A percentile compares a stretch with the other conserved stretches of the same genome.
phyloP scores from a whole-genome alignment of 2,113 vertebrate species.

The Thunnus maccoyii region DNA sequence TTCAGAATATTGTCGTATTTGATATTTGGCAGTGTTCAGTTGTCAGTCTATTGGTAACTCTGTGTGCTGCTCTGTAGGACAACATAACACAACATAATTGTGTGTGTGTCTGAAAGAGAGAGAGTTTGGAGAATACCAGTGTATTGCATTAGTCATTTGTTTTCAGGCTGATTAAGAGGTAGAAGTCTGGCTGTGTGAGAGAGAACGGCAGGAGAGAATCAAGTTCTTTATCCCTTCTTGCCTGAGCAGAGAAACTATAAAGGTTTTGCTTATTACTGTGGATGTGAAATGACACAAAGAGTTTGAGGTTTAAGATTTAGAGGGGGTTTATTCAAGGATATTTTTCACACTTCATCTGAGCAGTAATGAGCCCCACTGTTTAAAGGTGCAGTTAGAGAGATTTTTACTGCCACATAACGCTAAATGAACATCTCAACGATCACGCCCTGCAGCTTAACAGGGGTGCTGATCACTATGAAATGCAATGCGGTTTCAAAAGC shows the following conservation, averaged over 20 bases:
- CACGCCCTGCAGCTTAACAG: slow-evolving; percentile 48
- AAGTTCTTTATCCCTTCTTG: slow-evolving; percentile 34
- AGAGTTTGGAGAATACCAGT: neutral
- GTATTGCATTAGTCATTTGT: slow-evolving; percentile 16
- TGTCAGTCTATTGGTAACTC: neutral
- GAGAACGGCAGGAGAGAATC: slow-evolving; percentile 38
- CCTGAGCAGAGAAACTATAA: slow-evolving; percentile 11
- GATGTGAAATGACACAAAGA: slow-evolving; percentile 37
- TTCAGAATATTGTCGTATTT: neutral
- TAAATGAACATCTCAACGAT: slow-evolving; percentile 45
- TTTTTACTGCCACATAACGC: slow-evolving; percentile 56
- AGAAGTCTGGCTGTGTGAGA: slow-evolving; percentile 20
- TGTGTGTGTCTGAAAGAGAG: neutral
- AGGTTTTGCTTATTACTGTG: slow-evolving; percentile 43
- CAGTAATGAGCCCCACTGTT: slow-evolving; percentile 52
- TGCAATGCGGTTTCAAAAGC: neutral
- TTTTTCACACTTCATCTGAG: slow-evolving; percentile 53
- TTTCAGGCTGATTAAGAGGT: slow-evolving; percentile 39
- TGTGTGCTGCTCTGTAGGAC: neutral
- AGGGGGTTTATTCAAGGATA: slow-evolving; percentile 46
- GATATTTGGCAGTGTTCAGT: neutral
- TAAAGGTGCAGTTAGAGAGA: slow-evolving; percentile 40
- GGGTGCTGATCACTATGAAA: neutral
- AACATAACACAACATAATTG: neutral
- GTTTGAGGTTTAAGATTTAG: slow-evolving; percentile 47